These are phyloP conservation scores for Salminus brasiliensis DNA, from an alignment of 2,113 vertebrate genomes.

Conservation along the genomic window DNA sequence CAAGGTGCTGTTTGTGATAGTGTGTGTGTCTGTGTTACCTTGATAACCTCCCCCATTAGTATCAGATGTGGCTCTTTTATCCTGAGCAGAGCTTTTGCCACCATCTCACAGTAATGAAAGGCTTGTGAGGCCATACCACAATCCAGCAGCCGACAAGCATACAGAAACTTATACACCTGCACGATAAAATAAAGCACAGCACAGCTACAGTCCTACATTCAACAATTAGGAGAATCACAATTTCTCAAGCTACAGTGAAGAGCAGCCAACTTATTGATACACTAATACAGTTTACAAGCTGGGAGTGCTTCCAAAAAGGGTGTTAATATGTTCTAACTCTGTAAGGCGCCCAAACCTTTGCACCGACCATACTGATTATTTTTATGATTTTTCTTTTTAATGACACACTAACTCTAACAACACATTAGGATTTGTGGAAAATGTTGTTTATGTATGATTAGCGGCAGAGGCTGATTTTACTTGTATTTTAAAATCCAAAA, in stretches of 20 bases:
- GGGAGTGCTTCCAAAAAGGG: not conserved
- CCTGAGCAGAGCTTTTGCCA: conserved; percentile 70
- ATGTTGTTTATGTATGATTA: too few species aligned
- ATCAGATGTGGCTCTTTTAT: conserved; percentile 58
- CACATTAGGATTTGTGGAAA: not conserved
- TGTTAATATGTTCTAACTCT: too few species aligned
- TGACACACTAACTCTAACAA: not conserved
- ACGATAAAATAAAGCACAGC: conserved; percentile 40
- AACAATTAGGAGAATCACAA: not conserved
- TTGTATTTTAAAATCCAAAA: too few species aligned
- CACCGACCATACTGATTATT: too few species aligned
- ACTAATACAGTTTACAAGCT: not conserved
- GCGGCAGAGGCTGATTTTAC: too few species aligned
- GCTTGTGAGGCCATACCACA: conserved; percentile 84
- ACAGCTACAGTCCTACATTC: not conserved
- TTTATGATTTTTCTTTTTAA: too few species aligned
- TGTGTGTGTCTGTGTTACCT: conserved; percentile 72
- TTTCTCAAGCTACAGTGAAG: not conserved
- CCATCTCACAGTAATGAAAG: conserved; percentile 88
- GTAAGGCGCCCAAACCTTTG: too few species aligned
- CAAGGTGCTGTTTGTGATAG: not conserved
- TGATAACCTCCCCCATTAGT: conserved; percentile 80
- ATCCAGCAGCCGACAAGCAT: conserved; percentile 86
- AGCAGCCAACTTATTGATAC: not conserved
- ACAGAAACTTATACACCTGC: conserved; percentile 90